phyloP scores from a whole-genome alignment of 2,797 vertebrate species.

The Chelon labrosus region DNA sequence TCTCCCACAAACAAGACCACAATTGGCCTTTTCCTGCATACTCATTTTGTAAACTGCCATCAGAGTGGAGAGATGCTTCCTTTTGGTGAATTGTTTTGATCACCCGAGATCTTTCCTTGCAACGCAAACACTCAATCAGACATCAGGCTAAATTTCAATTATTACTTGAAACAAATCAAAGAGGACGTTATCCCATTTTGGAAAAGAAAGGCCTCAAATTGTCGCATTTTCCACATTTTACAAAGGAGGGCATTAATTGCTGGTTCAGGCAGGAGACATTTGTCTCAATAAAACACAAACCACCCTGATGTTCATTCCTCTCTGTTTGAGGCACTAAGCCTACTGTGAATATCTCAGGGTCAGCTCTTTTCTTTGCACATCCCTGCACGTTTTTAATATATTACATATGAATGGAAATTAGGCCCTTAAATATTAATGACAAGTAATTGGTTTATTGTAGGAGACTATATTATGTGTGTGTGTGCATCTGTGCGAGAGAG shows the following conservation, averaged over 20 bases:
- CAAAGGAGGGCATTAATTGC: conserved; percentile 80
- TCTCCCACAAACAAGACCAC: conserved; percentile 47
- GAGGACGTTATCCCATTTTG: conserved; percentile 65
- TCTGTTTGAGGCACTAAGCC: conserved; percentile 72
- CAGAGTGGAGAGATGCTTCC: conserved; percentile 32
- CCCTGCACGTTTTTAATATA: conserved; percentile 82
- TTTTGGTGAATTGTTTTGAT: conserved; percentile 52
- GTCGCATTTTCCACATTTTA: conserved; percentile 68
- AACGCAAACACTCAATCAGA: conserved; percentile 45
- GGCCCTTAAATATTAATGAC: conserved; percentile 87
- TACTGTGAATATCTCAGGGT: conserved; percentile 77
- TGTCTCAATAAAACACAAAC: conserved; percentile 85
- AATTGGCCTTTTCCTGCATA: conserved; percentile 52
- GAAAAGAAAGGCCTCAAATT: conserved; percentile 59
- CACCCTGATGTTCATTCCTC: conserved; percentile 77
- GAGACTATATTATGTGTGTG: conserved; percentile 69
- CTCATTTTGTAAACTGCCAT: conserved; percentile 62
- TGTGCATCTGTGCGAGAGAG: conserved; percentile 73
- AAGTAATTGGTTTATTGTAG: conserved; percentile 88
- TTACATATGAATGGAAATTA: conserved; percentile 84
- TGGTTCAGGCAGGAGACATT: conserved; percentile 76
- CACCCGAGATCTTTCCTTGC: conserved; percentile 51
- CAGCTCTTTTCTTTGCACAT: conserved; percentile 79
- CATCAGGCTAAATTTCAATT: conserved; percentile 61
- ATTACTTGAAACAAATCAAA: conserved; percentile 58